Conservation (phyloP, 2,888 invertebrate genomes). For the Lasius platythorax region DNA sequence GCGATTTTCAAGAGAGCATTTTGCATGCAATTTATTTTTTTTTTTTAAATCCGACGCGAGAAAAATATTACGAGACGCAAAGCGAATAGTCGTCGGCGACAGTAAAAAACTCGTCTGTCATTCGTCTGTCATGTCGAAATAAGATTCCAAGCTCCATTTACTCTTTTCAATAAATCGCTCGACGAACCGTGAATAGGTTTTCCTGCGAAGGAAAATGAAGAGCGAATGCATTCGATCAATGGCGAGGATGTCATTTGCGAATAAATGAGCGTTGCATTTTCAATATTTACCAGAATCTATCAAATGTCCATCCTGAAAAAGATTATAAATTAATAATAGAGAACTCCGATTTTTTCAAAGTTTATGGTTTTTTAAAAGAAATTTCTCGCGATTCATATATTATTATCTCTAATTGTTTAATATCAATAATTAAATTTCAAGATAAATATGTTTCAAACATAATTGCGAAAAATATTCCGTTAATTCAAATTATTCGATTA, state of each 20-base stretch:
- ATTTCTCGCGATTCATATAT: not conserved
- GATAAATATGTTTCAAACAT: not conserved
- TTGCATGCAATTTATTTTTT: not conserved
- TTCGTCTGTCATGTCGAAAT: conserved; percentile 20
- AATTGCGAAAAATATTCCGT: not conserved
- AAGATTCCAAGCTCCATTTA: conserved; percentile 56
- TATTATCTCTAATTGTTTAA: not conserved
- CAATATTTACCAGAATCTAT: conserved; percentile 8
- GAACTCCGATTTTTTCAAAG: not conserved
- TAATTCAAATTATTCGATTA: not conserved
- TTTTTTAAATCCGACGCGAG: not conserved
- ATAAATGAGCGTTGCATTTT: conserved; percentile 5
- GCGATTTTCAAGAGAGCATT: not conserved
- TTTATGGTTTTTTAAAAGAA: not conserved
- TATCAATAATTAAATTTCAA: not conserved
- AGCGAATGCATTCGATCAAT: not conserved
- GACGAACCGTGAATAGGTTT: conserved; percentile 26
- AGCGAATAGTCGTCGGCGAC: not conserved
- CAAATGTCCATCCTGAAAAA: not conserved
- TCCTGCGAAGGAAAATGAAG: conserved; percentile 47
- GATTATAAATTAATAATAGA: conserved; percentile 5
- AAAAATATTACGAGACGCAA: conserved; percentile 12
- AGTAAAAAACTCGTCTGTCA: not conserved
- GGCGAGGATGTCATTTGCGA: conserved; percentile 30
- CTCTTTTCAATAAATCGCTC: conserved; percentile 61